Percentiles rank a stretch among this genome's conserved stretches.
Conservation (phyloP, 2,888 invertebrate genomes). For the Marronus borbonicus region DNA sequence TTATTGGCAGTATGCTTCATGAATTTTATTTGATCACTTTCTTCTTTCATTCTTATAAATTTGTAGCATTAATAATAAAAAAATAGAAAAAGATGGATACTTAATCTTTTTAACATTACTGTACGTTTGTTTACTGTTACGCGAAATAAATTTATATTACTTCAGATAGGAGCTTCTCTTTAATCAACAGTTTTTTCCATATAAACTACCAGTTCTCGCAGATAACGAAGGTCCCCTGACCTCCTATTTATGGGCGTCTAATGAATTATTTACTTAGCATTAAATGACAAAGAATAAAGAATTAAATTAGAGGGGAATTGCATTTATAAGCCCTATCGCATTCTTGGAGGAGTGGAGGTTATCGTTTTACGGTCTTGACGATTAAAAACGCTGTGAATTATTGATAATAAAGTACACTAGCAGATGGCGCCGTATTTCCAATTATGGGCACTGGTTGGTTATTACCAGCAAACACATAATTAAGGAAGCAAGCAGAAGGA, state of each 20-base stretch:
- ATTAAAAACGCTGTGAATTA: conserved; percentile 33
- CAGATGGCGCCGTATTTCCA: conserved; percentile 41
- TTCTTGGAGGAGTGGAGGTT: conserved; percentile 25
- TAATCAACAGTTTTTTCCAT: conserved; percentile 5
- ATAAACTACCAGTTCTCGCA: not conserved
- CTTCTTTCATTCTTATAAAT: too few relatives aligned
- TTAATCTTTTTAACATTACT: too few relatives aligned
- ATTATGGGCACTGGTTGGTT: not conserved
- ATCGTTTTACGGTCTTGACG: conserved; percentile 31
- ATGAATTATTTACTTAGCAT: conserved; percentile 48
- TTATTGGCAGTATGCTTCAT: too few relatives aligned
- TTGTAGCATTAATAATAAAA: too few relatives aligned
- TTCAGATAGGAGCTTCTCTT: not conserved
- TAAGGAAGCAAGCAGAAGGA: too few relatives aligned
- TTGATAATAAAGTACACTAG: conserved; percentile 17
- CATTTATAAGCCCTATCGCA: conserved; percentile 39
- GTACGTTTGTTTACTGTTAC: conserved; percentile 14
- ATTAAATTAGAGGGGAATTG: conserved; percentile 42
- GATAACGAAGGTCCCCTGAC: conserved; percentile 34
- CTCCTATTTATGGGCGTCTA: conserved; percentile 14
- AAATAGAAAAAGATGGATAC: too few relatives aligned
- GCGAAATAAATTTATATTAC: conserved; percentile 10
- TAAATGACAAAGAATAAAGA: conserved; percentile 44
- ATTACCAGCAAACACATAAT: not conserved
- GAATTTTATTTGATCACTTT: too few relatives aligned